A percentile compares a stretch with the other conserved stretches of the same genome.
These are phyloP conservation scores for Ranitomeya imitator DNA, from an alignment of 2,113 vertebrate species.

Conservation along the genomic window DNA sequence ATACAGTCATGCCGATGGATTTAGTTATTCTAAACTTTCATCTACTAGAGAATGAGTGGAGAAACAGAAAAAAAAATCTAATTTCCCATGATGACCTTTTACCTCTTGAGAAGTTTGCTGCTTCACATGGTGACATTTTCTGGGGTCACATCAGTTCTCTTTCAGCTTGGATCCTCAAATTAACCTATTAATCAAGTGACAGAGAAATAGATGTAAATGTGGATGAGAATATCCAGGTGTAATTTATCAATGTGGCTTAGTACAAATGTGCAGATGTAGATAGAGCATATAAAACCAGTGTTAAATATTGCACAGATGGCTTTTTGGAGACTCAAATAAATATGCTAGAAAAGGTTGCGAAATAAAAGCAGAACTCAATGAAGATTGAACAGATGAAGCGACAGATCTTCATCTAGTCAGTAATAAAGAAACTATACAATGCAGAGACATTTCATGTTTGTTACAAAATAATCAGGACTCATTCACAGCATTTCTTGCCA, in stretches of 20 bases:
- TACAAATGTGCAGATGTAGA: constrained; percentile 2
- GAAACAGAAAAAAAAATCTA: not conserved
- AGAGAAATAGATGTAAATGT: constrained; percentile 17
- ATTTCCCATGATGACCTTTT: constrained; percentile 19
- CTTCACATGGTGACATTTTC: constrained; percentile 44
- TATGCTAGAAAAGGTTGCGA: constrained; percentile 22
- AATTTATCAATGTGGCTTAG: constrained; percentile 28
- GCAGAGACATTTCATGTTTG: not conserved
- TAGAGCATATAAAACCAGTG: constrained; percentile 7
- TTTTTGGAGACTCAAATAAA: constrained; percentile 20
- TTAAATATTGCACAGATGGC: constrained; percentile 8
- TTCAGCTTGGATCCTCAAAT: not conserved
- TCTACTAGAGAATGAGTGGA: not conserved
- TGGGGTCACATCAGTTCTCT: constrained; percentile 6
- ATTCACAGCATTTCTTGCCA: not conserved
- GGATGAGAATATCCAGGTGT: constrained; percentile 12
- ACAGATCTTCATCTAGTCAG: constrained; percentile 14
- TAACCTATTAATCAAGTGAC: constrained; percentile 47
- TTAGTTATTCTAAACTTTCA: not conserved
- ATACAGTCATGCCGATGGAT: not conserved
- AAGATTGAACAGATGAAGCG: constrained; percentile 15
- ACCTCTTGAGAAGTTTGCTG: constrained; percentile 3
- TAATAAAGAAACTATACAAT: constrained; percentile 6
- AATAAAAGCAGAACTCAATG: not conserved
- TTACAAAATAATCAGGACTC: constrained; percentile 1